phyloP scores from a whole-genome alignment of 2,888 invertebrate species.

The Latrodectus hesperus region DNA sequence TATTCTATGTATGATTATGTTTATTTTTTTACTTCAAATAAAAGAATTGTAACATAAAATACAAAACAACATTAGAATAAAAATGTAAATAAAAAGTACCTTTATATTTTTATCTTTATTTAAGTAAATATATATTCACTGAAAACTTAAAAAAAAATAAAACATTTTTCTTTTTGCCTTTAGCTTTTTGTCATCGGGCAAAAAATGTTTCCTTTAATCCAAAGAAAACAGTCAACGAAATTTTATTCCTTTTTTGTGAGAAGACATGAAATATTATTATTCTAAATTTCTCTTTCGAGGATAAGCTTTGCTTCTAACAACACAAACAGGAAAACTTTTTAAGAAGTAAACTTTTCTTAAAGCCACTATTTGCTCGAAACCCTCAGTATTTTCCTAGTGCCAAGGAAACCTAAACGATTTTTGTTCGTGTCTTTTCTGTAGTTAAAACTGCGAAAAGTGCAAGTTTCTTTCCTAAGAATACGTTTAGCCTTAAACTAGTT shows the following conservation, averaged over 20 bases:
- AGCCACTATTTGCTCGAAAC: slow-evolving; percentile 19
- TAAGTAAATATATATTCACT: slow-evolving; percentile 20
- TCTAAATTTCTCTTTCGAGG: slow-evolving; percentile 32
- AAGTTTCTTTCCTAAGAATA: not conserved
- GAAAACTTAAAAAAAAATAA: slow-evolving; percentile 9
- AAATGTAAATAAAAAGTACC: not conserved
- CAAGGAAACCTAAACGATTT: slow-evolving; percentile 1
- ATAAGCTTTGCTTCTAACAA: slow-evolving; percentile 27
- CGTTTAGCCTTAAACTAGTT: not conserved
- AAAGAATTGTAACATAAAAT: too few species aligned
- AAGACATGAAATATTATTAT: slow-evolving; percentile 48
- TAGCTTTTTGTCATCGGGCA: slow-evolving; percentile 11
- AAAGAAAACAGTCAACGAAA: slow-evolving; percentile 40
- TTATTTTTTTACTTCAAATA: too few species aligned
- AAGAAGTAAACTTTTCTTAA: slow-evolving; percentile 14
- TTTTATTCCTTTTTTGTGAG: slow-evolving; percentile 35
- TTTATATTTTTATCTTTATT: slow-evolving; percentile 20
- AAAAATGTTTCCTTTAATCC: slow-evolving; percentile 30
- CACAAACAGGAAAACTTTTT: slow-evolving; percentile 40
- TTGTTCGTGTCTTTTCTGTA: not conserved
- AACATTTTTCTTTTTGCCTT: slow-evolving; percentile 14
- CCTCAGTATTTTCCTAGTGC: slow-evolving; percentile 33
- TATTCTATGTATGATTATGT: too few species aligned
- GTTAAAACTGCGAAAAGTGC: not conserved
- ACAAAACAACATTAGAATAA: too few species aligned